Evolutionary conservation across 2,888 invertebrate species (phyloP).

Genomic region (Deilephila porcellus): DNA sequence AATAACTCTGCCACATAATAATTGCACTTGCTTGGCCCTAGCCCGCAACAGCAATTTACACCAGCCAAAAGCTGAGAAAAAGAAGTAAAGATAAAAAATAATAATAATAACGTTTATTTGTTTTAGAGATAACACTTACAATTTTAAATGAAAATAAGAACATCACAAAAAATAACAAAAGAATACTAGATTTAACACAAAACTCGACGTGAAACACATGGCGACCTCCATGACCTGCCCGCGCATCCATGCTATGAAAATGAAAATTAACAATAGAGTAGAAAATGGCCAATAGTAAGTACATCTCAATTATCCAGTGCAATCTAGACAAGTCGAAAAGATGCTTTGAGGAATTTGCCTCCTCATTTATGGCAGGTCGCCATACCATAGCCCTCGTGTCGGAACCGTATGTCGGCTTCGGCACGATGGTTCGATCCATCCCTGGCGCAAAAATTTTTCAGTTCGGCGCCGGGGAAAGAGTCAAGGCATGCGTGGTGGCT

Average conservation of each 20-base stretch:
- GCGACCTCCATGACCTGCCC: conserved; percentile 22
- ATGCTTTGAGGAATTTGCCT: conserved; percentile 26
- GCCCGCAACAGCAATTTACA: too few relatives aligned
- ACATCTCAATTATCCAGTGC: conserved; percentile 21
- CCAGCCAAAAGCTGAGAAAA: too few relatives aligned
- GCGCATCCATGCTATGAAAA: not conserved
- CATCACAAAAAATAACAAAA: too few relatives aligned
- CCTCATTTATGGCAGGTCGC: not conserved
- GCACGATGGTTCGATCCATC: not conserved
- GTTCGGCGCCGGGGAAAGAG: conserved; percentile 9
- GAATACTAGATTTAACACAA: conserved; percentile 15
- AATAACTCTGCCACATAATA: too few relatives aligned
- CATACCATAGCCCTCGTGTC: conserved; percentile 29
- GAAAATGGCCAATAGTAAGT: conserved; percentile 7
- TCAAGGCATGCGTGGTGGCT: conserved; percentile 30
- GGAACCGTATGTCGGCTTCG: conserved; percentile 34
- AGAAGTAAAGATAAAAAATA: too few relatives aligned
- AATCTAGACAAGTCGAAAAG: conserved; percentile 29
- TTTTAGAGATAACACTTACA: too few relatives aligned
- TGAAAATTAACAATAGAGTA: not conserved
- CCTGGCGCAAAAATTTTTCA: conserved; percentile 27
- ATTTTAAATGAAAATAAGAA: too few relatives aligned
- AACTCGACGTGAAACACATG: conserved; percentile 18
- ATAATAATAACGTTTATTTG: too few relatives aligned
- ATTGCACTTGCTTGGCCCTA: too few relatives aligned